phyloP scores from a whole-genome alignment of 2,113 vertebrate genomes.

The Hippolais icterina region DNA sequence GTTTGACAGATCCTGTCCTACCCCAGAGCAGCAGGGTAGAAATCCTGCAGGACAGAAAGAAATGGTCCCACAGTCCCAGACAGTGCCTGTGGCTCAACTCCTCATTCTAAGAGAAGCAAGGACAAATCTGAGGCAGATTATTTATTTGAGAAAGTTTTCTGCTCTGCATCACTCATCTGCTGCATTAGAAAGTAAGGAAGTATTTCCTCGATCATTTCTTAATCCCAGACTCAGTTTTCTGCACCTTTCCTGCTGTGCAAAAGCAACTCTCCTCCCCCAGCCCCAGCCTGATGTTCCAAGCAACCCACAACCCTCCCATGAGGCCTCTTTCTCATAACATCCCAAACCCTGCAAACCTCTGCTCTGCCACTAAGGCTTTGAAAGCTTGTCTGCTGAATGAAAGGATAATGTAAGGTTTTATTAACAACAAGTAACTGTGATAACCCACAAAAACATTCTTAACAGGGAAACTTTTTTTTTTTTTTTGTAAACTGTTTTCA shows the following conservation, averaged over 20 bases:
- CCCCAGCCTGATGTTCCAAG: not conserved
- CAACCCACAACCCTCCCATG: not conserved
- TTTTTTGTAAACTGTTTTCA: not conserved
- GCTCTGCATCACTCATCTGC: not conserved
- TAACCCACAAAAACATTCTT: not conserved
- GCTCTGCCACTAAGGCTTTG: not conserved
- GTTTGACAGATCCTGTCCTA: not conserved
- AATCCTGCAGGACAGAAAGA: not conserved
- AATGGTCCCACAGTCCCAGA: not conserved
- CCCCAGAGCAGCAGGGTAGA: not conserved
- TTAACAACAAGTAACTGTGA: not conserved
- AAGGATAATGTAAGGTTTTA: slow-evolving; percentile 16
- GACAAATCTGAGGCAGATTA: not conserved
- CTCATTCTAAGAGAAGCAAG: not conserved
- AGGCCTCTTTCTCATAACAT: not conserved
- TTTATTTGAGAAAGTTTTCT: not conserved
- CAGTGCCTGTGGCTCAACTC: not conserved
- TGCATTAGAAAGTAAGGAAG: not conserved
- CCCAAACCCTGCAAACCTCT: not conserved
- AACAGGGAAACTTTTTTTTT: not conserved
- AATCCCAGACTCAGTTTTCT: not conserved
- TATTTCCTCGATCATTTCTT: not conserved
- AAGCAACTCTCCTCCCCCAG: not conserved
- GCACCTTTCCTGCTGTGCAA: not conserved
- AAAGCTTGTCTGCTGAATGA: not conserved